These are phyloP conservation scores for Drosophila repleta DNA, from an alignment of 1,140 invertebrate species.

Conservation along the genomic window DNA sequence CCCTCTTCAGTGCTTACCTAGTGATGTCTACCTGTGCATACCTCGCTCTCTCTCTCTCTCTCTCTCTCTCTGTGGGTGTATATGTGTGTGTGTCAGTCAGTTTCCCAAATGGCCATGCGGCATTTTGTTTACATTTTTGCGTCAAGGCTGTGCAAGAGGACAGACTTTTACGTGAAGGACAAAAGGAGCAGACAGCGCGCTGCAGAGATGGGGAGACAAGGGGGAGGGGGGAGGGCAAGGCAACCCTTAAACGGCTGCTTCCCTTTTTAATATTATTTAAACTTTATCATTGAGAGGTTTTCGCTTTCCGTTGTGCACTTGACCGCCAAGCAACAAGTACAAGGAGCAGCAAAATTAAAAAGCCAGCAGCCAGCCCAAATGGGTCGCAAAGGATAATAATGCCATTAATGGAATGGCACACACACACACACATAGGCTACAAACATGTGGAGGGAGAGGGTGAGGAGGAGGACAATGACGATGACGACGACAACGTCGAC, in stretches of 20 bases:
- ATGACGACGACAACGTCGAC: conserved; percentile 38
- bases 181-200: neutral
- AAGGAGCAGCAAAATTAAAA: conserved; percentile 64
- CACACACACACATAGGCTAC: conserved; percentile 8
- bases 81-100: conserved; percentile 20
- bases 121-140: conserved; percentile 63
- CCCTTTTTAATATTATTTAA: conserved; percentile 48
- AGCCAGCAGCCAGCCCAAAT: conserved; percentile 34
- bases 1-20: conserved; percentile 7
- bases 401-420: conserved; percentile 51
- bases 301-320: conserved; percentile 56
- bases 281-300: conserved; percentile 54
- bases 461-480: conserved; percentile 19
- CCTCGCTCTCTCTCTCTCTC: neutral
- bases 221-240: neutral
- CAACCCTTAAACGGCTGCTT: conserved; percentile 41
- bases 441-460: neutral
- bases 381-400: conserved; percentile 62
- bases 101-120: conserved; percentile 46
- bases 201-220: neutral
- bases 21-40: conserved; percentile 22
- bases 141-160: conserved; percentile 36
- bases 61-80: no score
- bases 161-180: conserved; percentile 28
- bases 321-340: conserved; percentile 68